Evolutionary conservation across 2,113 vertebrate genomes (phyloP).

Genomic region (Notarius quadriscutis): DNA sequence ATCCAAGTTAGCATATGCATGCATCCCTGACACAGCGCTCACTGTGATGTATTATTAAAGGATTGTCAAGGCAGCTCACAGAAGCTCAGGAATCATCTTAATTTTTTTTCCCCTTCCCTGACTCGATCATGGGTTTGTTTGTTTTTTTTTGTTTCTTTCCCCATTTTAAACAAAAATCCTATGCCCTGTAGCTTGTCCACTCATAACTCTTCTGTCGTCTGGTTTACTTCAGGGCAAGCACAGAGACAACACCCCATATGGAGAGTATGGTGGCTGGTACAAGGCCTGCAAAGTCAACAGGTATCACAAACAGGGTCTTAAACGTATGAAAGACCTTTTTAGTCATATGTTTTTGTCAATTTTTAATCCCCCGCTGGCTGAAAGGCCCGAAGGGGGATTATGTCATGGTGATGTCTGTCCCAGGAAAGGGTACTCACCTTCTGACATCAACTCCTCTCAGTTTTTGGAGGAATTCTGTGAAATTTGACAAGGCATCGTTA

Average conservation of each 20-base stretch:
- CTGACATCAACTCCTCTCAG: no score
- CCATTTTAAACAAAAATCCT: background rate
- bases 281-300: conserved; percentile 98
- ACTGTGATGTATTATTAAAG: background rate
- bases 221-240: conserved; percentile 82
- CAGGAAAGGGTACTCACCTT: no score
- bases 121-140: background rate
- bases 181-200: background rate
- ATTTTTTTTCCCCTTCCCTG: background rate
- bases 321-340: background rate
- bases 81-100: background rate
- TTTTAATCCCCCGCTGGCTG: background rate
- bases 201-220: conserved; percentile 27
- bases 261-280: conserved; percentile 98
- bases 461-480: no score
- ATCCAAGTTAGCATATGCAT: background rate
- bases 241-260: conserved; percentile 85
- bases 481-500: no score
- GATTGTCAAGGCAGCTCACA: background rate
- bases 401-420: no score
- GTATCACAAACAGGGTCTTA: conserved; percentile 60
- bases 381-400: no score
- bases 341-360: conserved; percentile 2
- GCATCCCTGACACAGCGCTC: no score
- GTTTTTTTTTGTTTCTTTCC: no score